These are phyloP conservation scores for Branchinecta lynchi DNA, from an alignment of 1,140 invertebrate species.

Conservation along the genomic window DNA sequence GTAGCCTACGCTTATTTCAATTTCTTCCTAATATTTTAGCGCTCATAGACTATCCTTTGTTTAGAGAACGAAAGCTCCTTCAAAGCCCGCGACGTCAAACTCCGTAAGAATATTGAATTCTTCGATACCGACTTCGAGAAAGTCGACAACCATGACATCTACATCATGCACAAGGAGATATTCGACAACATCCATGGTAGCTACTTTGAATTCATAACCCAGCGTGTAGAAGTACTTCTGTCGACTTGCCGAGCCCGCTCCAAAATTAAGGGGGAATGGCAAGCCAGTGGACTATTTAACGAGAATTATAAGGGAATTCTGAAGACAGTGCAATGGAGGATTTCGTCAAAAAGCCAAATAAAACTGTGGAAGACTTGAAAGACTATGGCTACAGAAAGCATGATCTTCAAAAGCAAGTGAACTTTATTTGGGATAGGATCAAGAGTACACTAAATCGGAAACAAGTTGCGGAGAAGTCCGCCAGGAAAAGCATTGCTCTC, in stretches of 20 bases:
- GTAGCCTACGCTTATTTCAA: too few species aligned
- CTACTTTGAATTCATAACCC: not conserved
- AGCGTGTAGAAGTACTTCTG: not conserved
- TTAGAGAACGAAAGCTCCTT: not conserved
- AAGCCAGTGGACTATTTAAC: not conserved
- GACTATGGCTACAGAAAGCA: not conserved
- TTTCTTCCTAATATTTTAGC: too few species aligned
- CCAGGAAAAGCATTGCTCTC: too few species aligned
- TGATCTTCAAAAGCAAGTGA: not conserved
- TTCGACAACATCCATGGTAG: not conserved
- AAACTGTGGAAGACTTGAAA: not conserved
- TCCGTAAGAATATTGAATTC: not conserved
- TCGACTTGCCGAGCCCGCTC: not conserved
- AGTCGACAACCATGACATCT: not conserved
- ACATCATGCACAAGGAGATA: not conserved
- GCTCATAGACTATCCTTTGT: not conserved
- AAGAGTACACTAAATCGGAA: not conserved
- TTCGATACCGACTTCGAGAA: not conserved
- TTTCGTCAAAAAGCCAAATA: not conserved
- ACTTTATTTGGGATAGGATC: not conserved
- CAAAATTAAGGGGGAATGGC: not conserved
- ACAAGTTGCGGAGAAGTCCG: too few species aligned
- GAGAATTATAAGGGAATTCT: not conserved
- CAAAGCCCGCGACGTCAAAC: not conserved
- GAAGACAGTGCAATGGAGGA: not conserved